Conservation (phyloP, 2,113 vertebrate genomes). For the Leptobrachium leishanense region DNA sequence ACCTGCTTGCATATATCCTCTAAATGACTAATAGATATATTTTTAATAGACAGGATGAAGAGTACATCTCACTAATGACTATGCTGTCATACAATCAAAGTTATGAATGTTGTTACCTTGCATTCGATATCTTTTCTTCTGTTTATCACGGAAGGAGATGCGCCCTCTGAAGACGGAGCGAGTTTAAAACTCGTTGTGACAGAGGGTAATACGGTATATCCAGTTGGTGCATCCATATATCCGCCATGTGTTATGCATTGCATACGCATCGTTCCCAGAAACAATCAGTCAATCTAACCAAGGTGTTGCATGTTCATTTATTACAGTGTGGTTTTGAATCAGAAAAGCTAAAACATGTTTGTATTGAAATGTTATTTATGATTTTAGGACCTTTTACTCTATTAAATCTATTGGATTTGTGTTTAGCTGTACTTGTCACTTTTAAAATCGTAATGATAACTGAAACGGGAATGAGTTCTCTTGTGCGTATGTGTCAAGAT, state of each 20-base stretch:
- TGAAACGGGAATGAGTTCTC: too few species aligned
- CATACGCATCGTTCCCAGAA: neutral
- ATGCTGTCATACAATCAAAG: neutral
- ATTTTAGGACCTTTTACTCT: too few species aligned
- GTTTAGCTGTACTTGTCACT: too few species aligned
- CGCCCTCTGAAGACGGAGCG: neutral
- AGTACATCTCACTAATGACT: neutral
- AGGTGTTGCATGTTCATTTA: neutral
- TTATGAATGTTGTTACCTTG: neutral
- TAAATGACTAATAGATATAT: slow-evolving; percentile 20
- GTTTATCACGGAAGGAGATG: neutral
- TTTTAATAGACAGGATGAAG: neutral
- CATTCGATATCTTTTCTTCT: neutral
- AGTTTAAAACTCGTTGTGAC: neutral
- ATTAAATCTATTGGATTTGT: too few species aligned
- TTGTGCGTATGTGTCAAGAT: too few species aligned
- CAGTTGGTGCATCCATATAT: neutral
- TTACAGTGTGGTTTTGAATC: neutral
- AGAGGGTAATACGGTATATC: neutral
- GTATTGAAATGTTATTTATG: neutral
- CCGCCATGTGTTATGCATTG: neutral
- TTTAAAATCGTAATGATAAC: too few species aligned
- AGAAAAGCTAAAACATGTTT: neutral
- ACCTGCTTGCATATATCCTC: neutral
- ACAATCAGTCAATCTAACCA: neutral